phyloP scores from a whole-genome alignment of 2,888 invertebrate genomes.

The Incurvaria masculella region DNA sequence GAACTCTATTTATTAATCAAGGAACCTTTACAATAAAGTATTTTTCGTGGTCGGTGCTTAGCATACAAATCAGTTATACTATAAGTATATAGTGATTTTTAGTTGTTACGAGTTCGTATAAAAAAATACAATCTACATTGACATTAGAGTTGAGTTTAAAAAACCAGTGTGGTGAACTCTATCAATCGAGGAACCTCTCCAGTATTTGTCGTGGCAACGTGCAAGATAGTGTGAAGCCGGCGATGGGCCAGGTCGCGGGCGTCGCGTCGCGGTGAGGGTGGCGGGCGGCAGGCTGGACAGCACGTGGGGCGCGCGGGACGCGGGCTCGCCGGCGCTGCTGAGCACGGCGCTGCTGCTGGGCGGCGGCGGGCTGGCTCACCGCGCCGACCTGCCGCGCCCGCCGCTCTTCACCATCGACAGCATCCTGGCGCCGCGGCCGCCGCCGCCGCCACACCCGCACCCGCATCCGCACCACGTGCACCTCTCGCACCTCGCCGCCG shows the following conservation, averaged over 20 bases:
- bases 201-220: too few relatives aligned
- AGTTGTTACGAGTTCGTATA: too few relatives aligned
- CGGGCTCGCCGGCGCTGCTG: slow-evolving; percentile 37
- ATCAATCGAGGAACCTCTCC: too few relatives aligned
- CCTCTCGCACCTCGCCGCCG: slow-evolving; percentile 59
- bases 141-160: too few relatives aligned
- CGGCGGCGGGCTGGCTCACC: slow-evolving; percentile 33
- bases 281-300: slow-evolving; percentile 32
- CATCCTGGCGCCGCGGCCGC: slow-evolving; percentile 72
- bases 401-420: slow-evolving; percentile 83
- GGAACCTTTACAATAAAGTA: too few relatives aligned
- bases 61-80: too few relatives aligned
- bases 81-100: too few relatives aligned
- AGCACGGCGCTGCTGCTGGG: slow-evolving; percentile 53
- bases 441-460: slow-evolving; percentile 48
- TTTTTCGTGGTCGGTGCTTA: too few relatives aligned
- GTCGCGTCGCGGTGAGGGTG: slow-evolving; percentile 17
- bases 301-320: slow-evolving; percentile 41
- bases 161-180: not conserved
- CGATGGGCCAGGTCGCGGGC: slow-evolving; percentile 38
- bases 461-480: slow-evolving; percentile 5
- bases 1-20: too few relatives aligned
- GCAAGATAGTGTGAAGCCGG: too few relatives aligned
- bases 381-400: slow-evolving; percentile 45
- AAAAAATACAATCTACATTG: too few relatives aligned